phyloP scores from a whole-genome alignment of 2,888 invertebrate genomes.

The Lepidochitona cinerea region DNA sequence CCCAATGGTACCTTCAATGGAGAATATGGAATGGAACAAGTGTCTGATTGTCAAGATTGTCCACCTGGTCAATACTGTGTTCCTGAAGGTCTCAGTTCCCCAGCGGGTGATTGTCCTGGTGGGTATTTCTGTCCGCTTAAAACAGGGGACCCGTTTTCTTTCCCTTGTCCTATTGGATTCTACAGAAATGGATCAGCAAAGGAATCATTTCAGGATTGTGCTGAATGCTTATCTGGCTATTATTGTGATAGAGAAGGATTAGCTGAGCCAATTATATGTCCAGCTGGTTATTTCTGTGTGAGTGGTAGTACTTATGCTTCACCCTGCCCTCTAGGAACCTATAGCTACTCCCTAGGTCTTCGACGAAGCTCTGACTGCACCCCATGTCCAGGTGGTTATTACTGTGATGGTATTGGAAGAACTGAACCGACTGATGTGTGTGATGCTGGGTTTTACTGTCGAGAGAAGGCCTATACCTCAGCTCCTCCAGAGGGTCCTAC shows the following conservation, averaged over 20 bases:
- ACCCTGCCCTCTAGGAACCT: slow-evolving; percentile 68
- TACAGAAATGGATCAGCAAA: slow-evolving; percentile 66
- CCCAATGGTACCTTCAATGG: slow-evolving; percentile 65
- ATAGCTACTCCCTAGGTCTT: slow-evolving; percentile 60
- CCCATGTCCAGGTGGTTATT: slow-evolving; percentile 67
- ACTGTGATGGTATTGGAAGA: slow-evolving; percentile 67
- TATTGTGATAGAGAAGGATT: slow-evolving; percentile 65
- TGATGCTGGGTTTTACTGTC: slow-evolving; percentile 64
- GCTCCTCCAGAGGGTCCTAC: slow-evolving; percentile 67
- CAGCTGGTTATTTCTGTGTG: slow-evolving; percentile 66
- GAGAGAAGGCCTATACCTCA: slow-evolving; percentile 67
- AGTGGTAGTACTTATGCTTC: slow-evolving; percentile 59
- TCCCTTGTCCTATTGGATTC: slow-evolving; percentile 66
- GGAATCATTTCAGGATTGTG: slow-evolving; percentile 66
- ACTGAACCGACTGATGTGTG: slow-evolving; percentile 63
- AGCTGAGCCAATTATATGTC: slow-evolving; percentile 61
- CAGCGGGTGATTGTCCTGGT: slow-evolving; percentile 63
- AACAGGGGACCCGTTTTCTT: slow-evolving; percentile 50
- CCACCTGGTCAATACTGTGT: slow-evolving; percentile 64
- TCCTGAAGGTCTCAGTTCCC: slow-evolving; percentile 49
- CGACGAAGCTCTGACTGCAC: slow-evolving; percentile 64
- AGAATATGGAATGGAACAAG: slow-evolving; percentile 50
- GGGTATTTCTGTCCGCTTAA: slow-evolving; percentile 67
- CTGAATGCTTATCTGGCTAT: slow-evolving; percentile 65
- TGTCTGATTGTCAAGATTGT: slow-evolving; percentile 64